These are phyloP conservation scores for Ammospiza maritima DNA, from an alignment of 2,797 vertebrate species.

Conservation along the genomic window DNA sequence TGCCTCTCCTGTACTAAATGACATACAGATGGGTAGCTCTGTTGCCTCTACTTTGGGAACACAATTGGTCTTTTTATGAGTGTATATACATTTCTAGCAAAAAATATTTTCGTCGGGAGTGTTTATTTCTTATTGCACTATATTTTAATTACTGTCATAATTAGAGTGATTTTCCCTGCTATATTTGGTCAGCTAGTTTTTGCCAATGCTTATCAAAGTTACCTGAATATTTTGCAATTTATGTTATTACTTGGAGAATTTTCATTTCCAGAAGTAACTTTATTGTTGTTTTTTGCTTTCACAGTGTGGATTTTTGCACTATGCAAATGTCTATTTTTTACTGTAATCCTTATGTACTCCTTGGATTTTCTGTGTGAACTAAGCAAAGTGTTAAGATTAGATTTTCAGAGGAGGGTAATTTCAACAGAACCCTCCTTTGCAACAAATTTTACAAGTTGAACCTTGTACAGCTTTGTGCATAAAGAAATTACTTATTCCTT, in stretches of 20 bases:
- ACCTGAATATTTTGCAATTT: constrained; percentile 1
- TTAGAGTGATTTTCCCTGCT: constrained; percentile 41
- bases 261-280: not conserved
- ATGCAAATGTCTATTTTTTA: not conserved
- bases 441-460: constrained; percentile 3
- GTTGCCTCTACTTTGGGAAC: constrained; percentile 75
- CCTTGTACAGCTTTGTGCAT: not conserved
- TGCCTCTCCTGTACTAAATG: constrained; percentile 86
- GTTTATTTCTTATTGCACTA: constrained; percentile 75
- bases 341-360: not conserved
- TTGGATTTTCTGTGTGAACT: not conserved
- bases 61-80: constrained; percentile 84
- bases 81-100: constrained; percentile 67
- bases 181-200: constrained; percentile 64
- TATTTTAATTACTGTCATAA: constrained; percentile 73
- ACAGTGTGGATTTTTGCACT: not conserved
- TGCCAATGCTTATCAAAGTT: constrained; percentile 35
- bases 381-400: not conserved
- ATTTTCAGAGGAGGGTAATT: constrained; percentile 12
- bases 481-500: not conserved
- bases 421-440: not conserved
- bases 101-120: constrained; percentile 69
- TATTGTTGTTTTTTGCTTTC: not conserved
- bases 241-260: not conserved
- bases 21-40: constrained; percentile 87